Conservation (phyloP, 2,797 vertebrate species). For the Lutjanus campechanus region DNA sequence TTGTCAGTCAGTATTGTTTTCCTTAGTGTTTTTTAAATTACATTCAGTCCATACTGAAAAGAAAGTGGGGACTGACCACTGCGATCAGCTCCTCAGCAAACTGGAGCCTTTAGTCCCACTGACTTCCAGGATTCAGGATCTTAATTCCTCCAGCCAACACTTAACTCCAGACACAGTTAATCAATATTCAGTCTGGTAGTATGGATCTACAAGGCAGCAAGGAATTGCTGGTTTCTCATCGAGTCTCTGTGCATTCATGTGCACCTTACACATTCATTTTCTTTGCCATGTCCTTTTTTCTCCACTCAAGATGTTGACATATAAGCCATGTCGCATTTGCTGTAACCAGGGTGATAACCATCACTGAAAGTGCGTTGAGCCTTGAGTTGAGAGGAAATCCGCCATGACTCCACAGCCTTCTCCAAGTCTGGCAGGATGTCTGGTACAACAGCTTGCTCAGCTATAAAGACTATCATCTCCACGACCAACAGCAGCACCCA, state of each 20-base stretch:
- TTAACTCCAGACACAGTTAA: conserved; percentile 14
- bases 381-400: conserved; percentile 36
- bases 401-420: conserved; percentile 67
- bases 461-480: conserved; percentile 70
- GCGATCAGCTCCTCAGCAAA: neutral
- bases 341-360: conserved; percentile 25
- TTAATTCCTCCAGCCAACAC: neutral
- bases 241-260: conserved; percentile 27
- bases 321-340: conserved; percentile 26
- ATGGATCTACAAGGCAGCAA: neutral
- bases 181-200: conserved; percentile 16
- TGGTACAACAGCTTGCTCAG: conserved; percentile 79
- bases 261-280: conserved; percentile 21
- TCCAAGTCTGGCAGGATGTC: conserved; percentile 80
- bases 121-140: conserved; percentile 23
- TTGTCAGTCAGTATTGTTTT: neutral
- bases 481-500: conserved; percentile 77
- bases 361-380: conserved; percentile 61
- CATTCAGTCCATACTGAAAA: conserved; percentile 3
- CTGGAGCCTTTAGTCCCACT: neutral
- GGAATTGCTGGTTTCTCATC: conserved; percentile 2
- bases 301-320: conserved; percentile 68
- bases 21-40: conserved; percentile 44
- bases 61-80: neutral
- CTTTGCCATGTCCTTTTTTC: conserved; percentile 16